Evolutionary conservation across 2,113 vertebrate genomes (phyloP), one percentile per base, ranked within the genome.

Genomic region (Cromileptes altivelis): DNA sequence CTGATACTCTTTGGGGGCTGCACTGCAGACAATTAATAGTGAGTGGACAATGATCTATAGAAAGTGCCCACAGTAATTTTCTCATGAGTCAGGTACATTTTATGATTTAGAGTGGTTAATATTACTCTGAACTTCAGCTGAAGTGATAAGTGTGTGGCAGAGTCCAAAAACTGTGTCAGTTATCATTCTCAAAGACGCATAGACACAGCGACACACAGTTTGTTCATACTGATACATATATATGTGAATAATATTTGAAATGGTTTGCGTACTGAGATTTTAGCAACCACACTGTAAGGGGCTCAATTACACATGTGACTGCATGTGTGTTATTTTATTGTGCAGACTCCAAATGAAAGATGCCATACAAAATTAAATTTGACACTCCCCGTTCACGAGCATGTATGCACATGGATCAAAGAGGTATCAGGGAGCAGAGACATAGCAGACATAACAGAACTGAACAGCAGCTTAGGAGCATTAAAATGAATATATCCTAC

Each of bases 61-160:
- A 76, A 80, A 84, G 47, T 57, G 72, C 78, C 85, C 0, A 0
- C n/a, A 62, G 83, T 86, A 13, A 75, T 86, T 90, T 82, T 84
- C 65, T 75, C 30, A 61, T 67, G 68, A 84, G 56, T 89, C 82
- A 82, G 79, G 71, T 86, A 75, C 70, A 79, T 86, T 81, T 85
- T 69, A 83, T 88, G 85, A 92, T 92, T 86, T 73, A 82, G 40
- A 81, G 53, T 18, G 5, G 70, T 85, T 87, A 57, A 74, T 67
- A 70, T 62, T 25, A 67, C 80, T 81, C 50, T 42, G 57, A 84
- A 78, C 70, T 85, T 74, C 40, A 50, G 70, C 68, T 57, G 58
- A 67, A 78, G 85, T 88, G 56, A 91, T 85, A 58, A 52, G 65
- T 85, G 70, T 78, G 15, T 63, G 19, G 53, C 37, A n/a, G 70